phyloP scores from a whole-genome alignment of 2,888 invertebrate genomes.

The Aleiodes testaceus region DNA sequence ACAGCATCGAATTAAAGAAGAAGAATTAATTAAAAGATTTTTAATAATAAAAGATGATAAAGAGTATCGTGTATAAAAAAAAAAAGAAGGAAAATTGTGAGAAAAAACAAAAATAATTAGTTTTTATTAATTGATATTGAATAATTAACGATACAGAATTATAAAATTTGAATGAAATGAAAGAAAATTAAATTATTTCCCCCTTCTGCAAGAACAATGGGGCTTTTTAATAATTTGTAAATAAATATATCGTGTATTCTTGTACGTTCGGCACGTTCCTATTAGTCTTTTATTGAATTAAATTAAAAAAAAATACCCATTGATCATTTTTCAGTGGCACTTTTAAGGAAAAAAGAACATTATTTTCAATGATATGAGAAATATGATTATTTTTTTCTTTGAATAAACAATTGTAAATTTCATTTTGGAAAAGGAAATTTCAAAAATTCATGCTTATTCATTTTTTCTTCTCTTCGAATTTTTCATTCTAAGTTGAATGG shows the following conservation, averaged over 20 bases:
- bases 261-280: conserved; percentile 60
- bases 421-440: neutral
- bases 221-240: conserved; percentile 56
- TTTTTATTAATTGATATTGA: conserved; percentile 13
- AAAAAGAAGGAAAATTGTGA: conserved; percentile 31
- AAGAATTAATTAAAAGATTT: conserved; percentile 20
- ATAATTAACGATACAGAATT: neutral
- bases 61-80: conserved; percentile 10
- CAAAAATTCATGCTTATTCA: neutral
- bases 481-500: neutral
- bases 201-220: conserved; percentile 43
- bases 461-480: conserved; percentile 41
- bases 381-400: conserved; percentile 24
- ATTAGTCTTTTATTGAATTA: conserved; percentile 50
- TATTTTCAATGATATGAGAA: neutral
- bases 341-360: neutral
- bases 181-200: conserved; percentile 44
- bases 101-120: conserved; percentile 10
- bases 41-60: conserved; percentile 12
- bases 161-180: conserved; percentile 42
- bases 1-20: conserved; percentile 16
- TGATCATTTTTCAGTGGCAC: conserved; percentile 47
- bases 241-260: conserved; percentile 64
- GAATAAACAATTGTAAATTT: neutral
- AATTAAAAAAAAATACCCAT: conserved; percentile 13